Base-by-base conservation (phyloP, 2,113 vertebrate species). In the Oxygymnocypris stewartii region DNA sequence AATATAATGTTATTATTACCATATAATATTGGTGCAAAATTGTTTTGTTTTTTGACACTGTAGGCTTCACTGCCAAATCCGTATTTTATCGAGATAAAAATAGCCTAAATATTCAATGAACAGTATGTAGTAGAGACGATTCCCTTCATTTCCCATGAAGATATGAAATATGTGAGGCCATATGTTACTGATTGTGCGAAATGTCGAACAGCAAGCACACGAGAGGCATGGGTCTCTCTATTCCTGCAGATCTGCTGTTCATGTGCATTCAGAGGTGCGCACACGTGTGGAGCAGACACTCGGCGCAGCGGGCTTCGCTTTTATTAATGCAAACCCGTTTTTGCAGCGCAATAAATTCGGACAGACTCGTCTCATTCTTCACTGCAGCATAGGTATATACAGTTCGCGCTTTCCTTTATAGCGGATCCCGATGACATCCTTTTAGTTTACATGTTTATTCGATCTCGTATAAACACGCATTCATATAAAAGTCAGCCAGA, bases 271-370 rank as follows among this genome's bases (percentile, higher is more conserved):
- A 86, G 61, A 6, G 37, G 44, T 25, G 73, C 85, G 86, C 92
- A 91, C 94, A 94, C 91, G 88, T 92, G 93, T 88, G 89, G 87
- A 82, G 84, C 93, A 94, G 90, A 92, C 88, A 49, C 87, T 85
- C 87, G 65, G 80, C 84, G 84, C 87, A 85, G 88, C 89, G 88
- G 79, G 84, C 88, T 91, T 85, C 86, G 75, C 73, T 89, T 92
- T 93, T 93, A 93, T 92, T 93, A 89, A 93, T 91, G 92, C 89
- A 91, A 75, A 69, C 82, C 23, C 51, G 81, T 90, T 87, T 88
- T 84, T 88, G 88, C 75, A 91, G 87, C 82, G 89, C 91, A 88
- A 88, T 85, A 87, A 78, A 16, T 82, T 83, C 86, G 84, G 81
- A 75, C 84, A 80, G 88, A 79, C 85, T 84, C 69, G 88, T 85